phyloP scores from a whole-genome alignment of 1,140 invertebrate genomes.

The Nylanderia fulva region DNA sequence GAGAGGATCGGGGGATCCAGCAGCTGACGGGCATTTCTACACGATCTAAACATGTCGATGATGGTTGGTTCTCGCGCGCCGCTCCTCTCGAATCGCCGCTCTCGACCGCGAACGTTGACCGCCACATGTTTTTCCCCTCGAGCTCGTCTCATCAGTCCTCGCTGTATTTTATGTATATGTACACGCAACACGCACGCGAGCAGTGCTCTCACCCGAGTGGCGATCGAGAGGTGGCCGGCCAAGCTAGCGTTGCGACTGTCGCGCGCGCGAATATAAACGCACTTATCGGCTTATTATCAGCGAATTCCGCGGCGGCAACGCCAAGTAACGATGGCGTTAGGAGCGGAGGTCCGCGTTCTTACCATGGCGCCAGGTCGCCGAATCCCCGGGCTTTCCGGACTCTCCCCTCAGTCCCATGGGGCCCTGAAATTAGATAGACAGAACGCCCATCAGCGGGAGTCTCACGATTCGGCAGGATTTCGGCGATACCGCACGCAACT shows the following conservation, averaged over 20 bases:
- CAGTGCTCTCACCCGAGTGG: conserved; percentile 53
- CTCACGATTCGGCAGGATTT: conserved; percentile 14
- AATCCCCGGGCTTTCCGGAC: conserved; percentile 90
- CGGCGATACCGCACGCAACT: conserved; percentile 24
- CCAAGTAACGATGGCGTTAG: conserved; percentile 83
- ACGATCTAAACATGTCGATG: conserved; percentile 52
- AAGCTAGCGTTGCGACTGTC: conserved; percentile 34
- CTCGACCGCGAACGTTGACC: not conserved
- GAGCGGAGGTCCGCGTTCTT: conserved; percentile 87
- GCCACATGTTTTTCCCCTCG: not conserved
- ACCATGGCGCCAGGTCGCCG: conserved; percentile 92
- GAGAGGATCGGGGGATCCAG: not conserved
- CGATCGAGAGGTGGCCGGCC: conserved; percentile 62
- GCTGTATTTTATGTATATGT: conserved; percentile 41
- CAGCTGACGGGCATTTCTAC: conserved; percentile 28
- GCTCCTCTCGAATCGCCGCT: conserved; percentile 50
- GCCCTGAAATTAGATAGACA: conserved; percentile 87
- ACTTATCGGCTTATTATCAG: conserved; percentile 74
- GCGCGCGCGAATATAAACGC: conserved; percentile 65
- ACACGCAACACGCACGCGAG: conserved; percentile 38
- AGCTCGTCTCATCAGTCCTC: not conserved
- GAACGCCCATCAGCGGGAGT: conserved; percentile 38
- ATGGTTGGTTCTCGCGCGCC: conserved; percentile 29
- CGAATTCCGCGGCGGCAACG: conserved; percentile 79
- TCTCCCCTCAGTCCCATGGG: conserved; percentile 96